phyloP scores from a whole-genome alignment of 1,140 invertebrate species.

The Polypedilum vanderplanki region DNA sequence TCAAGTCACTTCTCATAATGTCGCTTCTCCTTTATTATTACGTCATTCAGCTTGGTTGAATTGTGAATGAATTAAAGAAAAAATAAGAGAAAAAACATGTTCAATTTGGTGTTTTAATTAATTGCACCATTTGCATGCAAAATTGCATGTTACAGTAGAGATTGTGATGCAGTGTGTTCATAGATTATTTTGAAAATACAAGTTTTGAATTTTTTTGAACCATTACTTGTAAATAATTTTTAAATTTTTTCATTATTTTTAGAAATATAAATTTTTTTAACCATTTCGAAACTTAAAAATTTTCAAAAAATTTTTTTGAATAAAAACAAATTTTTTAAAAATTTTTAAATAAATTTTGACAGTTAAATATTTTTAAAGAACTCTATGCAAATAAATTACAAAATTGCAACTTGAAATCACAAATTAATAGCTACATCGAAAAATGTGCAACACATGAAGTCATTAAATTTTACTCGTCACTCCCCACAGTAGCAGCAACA shows the following conservation, averaged over 20 bases:
- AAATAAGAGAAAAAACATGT: not conserved
- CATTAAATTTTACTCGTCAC: not conserved
- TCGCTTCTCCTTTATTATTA: not conserved
- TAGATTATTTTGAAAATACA: too few species aligned
- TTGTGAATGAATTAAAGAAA: not conserved
- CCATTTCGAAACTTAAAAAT: too few species aligned
- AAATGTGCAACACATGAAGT: constrained; percentile 12
- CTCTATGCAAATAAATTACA: too few species aligned
- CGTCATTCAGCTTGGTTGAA: not conserved
- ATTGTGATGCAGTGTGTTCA: too few species aligned
- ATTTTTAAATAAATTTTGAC: too few species aligned
- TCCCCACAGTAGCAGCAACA: not conserved
- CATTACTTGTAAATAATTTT: too few species aligned
- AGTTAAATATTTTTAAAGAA: too few species aligned
- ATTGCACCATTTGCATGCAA: constrained; percentile 5
- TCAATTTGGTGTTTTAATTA: not conserved
- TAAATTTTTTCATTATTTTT: too few species aligned
- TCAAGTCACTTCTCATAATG: not conserved
- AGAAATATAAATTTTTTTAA: too few species aligned
- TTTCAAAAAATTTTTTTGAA: too few species aligned
- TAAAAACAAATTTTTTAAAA: too few species aligned
- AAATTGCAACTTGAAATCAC: not conserved
- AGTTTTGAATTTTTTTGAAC: too few species aligned
- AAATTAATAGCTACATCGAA: not conserved
- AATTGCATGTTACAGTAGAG: not conserved